Percentiles rank a stretch among this genome's conserved stretches.
Conservation (phyloP, 1,140 invertebrate genomes). For the Procambarus virginalis region DNA sequence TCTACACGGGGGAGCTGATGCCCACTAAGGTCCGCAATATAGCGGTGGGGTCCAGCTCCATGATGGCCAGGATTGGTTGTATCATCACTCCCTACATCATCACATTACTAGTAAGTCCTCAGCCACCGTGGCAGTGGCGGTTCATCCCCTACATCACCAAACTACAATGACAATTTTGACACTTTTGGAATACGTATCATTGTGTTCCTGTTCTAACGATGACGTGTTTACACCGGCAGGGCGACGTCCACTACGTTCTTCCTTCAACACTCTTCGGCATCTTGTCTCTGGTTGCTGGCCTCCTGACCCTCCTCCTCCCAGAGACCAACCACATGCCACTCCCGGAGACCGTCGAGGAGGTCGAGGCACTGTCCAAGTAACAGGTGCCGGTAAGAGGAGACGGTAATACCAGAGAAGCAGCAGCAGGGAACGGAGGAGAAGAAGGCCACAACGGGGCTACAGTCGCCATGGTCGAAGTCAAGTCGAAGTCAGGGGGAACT, state of each 20-base stretch:
- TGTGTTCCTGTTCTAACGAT: too few relatives aligned
- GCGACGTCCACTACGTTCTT: slow-evolving; percentile 40
- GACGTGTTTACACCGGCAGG: slow-evolving; percentile 1
- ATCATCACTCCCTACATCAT: slow-evolving; percentile 85
- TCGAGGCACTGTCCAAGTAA: slow-evolving; percentile 68
- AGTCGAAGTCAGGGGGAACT: too few relatives aligned
- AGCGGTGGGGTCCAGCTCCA: slow-evolving; percentile 85
- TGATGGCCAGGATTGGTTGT: slow-evolving; percentile 84
- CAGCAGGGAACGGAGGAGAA: neutral
- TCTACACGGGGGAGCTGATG: slow-evolving; percentile 88
- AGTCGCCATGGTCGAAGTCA: too few relatives aligned
- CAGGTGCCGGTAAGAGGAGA: neutral
- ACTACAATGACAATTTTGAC: too few relatives aligned
- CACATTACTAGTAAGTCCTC: slow-evolving; percentile 71
- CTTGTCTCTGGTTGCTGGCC: slow-evolving; percentile 70
- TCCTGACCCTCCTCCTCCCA: slow-evolving; percentile 72
- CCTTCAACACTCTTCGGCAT: slow-evolving; percentile 72
- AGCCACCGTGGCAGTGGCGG: too few relatives aligned
- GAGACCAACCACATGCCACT: slow-evolving; percentile 72
- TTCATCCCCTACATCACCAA: too few relatives aligned
- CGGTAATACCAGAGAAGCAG: neutral
- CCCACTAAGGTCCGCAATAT: slow-evolving; percentile 89
- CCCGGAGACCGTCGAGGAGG: slow-evolving; percentile 73
- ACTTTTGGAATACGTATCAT: too few relatives aligned
- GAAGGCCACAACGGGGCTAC: neutral